Base-by-base conservation (phyloP, 1,140 invertebrate genomes). In the Diabrotica virgifera region DNA sequence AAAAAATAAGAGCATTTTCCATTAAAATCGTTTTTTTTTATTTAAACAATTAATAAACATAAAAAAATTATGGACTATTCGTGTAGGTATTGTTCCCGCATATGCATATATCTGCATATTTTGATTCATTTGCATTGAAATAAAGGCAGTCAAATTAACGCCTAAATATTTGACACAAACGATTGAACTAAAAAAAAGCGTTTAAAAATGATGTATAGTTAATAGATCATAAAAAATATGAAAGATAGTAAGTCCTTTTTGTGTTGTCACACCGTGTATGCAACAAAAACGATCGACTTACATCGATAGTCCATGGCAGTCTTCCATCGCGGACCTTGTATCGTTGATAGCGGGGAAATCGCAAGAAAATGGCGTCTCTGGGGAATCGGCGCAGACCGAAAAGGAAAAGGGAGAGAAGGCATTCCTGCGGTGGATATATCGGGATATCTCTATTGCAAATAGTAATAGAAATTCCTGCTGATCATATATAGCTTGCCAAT, bases 351-450 rank as follows among this genome's bases (percentile, higher is more conserved):
- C 62, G 62, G 70, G 66, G 70, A 70, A 72, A 74, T 70, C 63
- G 70, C 68, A 72, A 74, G 70, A 74, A 75, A 75, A 75, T 74
- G 72, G 68, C 68, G 67, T 75, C 72, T 64, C 73, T 38, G 60
- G 72, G 70, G 73, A 71, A 65, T 53, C 46, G 38, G 38, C 37
- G 37, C 38, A 46, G 62, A 56, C 50, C 11, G 63, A 64, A 55
- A 71, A 67, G 63, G 62, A 64, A 63, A 65, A 68, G 70, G 64
- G 60, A 70, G 70, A 73, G 72, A 62, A 64, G 64, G 68, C 65
- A 71, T 71, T 65, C 55, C 55, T 57, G 66, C 67, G 70, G 70
- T 69, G 63, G 40, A 46, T 46, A 46, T 46, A 46, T 46, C 46
- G 58, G 56, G 38, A 59, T 46, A 46, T 46, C 40, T 46, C 58